phyloP scores from a whole-genome alignment of 2,113 vertebrate genomes.

The Scalopus aquaticus region DNA sequence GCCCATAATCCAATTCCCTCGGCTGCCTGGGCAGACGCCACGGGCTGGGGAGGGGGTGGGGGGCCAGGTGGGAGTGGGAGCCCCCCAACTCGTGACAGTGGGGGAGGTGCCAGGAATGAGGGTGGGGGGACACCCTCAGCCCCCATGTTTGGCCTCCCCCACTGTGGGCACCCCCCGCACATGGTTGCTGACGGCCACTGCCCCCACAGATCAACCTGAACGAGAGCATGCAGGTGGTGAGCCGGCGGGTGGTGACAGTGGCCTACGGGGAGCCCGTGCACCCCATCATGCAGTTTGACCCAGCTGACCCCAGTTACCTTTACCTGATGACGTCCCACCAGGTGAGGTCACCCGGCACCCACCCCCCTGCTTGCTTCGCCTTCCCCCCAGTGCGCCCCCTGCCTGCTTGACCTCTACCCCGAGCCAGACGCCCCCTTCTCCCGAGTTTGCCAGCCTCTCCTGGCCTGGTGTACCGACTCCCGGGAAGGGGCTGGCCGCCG shows the following conservation, averaged over 20 bases:
- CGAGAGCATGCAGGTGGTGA: slow-evolving; percentile 88
- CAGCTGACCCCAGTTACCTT: slow-evolving; percentile 92
- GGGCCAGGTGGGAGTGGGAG: not conserved
- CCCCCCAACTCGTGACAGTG: not conserved
- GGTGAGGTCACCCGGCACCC: slow-evolving; percentile 83
- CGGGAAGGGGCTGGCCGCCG: not conserved
- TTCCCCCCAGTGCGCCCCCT: not conserved
- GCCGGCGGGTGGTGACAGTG: slow-evolving; percentile 89
- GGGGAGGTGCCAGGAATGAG: not conserved
- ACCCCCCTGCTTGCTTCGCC: not conserved
- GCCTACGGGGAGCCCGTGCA: slow-evolving; percentile 92
- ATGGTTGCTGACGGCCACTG: fast-evolving
- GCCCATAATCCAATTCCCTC: not conserved
- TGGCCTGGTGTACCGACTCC: not conserved
- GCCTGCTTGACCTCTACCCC: not conserved
- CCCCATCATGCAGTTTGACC: slow-evolving; percentile 97
- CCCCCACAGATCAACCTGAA: slow-evolving; percentile 90
- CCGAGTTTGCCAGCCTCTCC: fast-evolving
- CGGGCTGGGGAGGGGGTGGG: not conserved
- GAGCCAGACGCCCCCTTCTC: fast-evolving
- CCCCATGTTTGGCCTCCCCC: not conserved
- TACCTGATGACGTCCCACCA: slow-evolving; percentile 98
- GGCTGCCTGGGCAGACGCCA: not conserved
- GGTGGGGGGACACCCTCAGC: not conserved
- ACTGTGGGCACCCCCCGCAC: not conserved